Conservation (phyloP, 2,888 invertebrate species). For the Andrena marginata region DNA sequence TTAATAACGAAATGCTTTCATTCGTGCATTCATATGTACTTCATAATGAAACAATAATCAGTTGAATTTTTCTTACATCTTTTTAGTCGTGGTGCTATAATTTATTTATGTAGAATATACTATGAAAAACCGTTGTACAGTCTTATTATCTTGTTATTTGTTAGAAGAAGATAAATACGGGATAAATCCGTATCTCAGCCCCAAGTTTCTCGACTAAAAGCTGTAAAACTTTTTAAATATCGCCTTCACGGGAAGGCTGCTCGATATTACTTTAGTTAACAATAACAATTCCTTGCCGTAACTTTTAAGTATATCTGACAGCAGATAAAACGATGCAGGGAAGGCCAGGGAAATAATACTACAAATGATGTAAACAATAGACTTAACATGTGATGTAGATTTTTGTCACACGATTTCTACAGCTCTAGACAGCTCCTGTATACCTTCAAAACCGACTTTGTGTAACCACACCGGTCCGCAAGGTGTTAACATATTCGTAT, state of each 20-base stretch:
- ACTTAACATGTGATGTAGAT: neutral
- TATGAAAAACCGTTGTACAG: neutral
- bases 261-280: neutral
- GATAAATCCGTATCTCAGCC: neutral
- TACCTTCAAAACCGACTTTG: too few species aligned
- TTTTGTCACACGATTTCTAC: neutral
- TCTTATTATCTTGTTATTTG: neutral
- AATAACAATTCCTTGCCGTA: neutral
- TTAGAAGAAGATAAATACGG: neutral
- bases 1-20: neutral
- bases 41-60: neutral
- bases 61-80: too few species aligned
- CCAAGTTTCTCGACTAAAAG: neutral
- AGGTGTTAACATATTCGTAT: too few species aligned
- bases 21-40: neutral
- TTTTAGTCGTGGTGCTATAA: neutral
- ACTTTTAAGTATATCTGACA: neutral
- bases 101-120: neutral
- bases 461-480: too few species aligned
- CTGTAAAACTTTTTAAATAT: slow-evolving; percentile 6
- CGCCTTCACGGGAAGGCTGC: too few species aligned
- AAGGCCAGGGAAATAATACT: slow-evolving; percentile 9
- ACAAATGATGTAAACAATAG: neutral
- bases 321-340: slow-evolving; percentile 16
- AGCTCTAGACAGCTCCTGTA: too few species aligned